Conservation (phyloP, 2,113 vertebrate genomes). For the Neogobius melanostomus region DNA sequence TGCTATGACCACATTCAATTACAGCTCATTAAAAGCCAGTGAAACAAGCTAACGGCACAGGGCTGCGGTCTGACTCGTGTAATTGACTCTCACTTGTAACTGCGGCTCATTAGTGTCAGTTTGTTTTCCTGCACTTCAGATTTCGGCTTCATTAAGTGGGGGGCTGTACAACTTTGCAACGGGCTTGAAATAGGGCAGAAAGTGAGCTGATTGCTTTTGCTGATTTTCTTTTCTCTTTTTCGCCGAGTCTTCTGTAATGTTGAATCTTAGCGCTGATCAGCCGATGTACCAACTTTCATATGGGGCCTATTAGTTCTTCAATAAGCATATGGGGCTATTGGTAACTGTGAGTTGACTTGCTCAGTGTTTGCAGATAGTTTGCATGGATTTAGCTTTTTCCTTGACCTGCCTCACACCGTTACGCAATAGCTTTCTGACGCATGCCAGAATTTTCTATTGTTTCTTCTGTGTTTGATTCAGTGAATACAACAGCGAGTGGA, state of each 20-base stretch:
- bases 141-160: not conserved
- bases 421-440: no score
- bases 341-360: no score
- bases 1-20: constrained; percentile 1
- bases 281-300: no score
- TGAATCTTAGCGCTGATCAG: no score
- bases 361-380: no score
- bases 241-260: not conserved
- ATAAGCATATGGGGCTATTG: no score
- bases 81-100: constrained; percentile 5
- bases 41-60: constrained; percentile 2
- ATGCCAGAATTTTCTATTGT: no score
- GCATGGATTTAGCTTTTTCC: no score
- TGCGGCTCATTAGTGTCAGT: constrained; percentile 8
- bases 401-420: no score
- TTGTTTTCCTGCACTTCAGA: not conserved
- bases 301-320: no score
- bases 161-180: not conserved
- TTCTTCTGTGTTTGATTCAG: no score
- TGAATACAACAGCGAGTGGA: no score
- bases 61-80: not conserved
- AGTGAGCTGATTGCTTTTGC: not conserved
- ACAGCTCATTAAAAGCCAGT: not conserved
- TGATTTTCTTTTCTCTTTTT: not conserved
- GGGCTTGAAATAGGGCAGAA: not conserved